Conservation (phyloP, 2,888 invertebrate species). For the Ferrisia virgata region DNA sequence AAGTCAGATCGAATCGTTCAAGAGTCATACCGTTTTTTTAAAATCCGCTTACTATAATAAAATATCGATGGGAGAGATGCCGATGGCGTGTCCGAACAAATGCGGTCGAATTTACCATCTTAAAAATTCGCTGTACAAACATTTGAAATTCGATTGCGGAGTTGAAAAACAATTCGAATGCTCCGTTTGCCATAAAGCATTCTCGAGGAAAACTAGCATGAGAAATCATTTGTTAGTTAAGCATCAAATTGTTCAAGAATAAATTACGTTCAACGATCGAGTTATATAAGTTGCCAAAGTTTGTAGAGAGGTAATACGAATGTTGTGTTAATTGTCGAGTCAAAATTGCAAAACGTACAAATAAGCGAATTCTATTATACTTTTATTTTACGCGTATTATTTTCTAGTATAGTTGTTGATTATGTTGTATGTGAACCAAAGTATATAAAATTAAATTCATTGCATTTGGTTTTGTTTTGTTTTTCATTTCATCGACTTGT, state of each 20-base stretch:
- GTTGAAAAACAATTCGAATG: constrained; percentile 55
- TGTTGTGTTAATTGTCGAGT: too few relatives aligned
- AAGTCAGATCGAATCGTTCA: not conserved
- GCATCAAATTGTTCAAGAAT: constrained; percentile 49
- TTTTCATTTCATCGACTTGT: too few relatives aligned
- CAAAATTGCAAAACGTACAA: too few relatives aligned
- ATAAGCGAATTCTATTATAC: too few relatives aligned
- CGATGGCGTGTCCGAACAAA: constrained; percentile 37
- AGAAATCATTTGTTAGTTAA: constrained; percentile 53
- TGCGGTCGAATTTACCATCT: constrained; percentile 51
- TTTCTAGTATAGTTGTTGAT: too few relatives aligned
- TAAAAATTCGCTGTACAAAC: constrained; percentile 53
- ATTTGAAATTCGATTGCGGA: constrained; percentile 55
- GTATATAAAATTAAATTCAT: too few relatives aligned
- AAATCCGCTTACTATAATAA: not conserved
- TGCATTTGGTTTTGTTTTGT: too few relatives aligned
- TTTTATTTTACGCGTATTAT: too few relatives aligned
- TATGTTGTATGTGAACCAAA: too few relatives aligned
- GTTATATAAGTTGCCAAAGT: too few relatives aligned
- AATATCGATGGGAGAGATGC: not conserved
- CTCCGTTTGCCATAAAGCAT: constrained; percentile 53
- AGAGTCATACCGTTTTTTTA: not conserved
- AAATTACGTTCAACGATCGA: too few relatives aligned
- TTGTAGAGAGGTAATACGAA: too few relatives aligned
- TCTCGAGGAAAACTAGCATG: constrained; percentile 53